Base-by-base conservation (phyloP, 2,888 invertebrate genomes). In the Sinotaia quadrata region DNA sequence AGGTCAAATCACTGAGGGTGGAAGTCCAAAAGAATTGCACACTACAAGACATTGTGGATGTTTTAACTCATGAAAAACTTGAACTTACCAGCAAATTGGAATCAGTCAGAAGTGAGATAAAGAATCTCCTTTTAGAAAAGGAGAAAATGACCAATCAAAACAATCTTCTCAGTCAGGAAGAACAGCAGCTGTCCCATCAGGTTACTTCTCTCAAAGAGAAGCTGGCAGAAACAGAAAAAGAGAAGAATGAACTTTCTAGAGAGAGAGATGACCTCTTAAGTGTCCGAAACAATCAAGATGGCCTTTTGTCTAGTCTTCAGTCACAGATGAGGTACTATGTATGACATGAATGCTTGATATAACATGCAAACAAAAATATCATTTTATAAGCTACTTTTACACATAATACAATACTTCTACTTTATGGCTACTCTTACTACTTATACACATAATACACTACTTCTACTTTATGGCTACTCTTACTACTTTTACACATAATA, bases 91-190 rank as follows among this genome's bases (percentile, higher is more conserved):
- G 67, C 54, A 67, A 63, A 1, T 24, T 72, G 24, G 78, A 79
- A 52, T 66, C 67, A 4, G 52, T 78, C 24, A 80, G 79, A 67
- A 74, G 72, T 21, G 69, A 74, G 33, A 56, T 52, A 37, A 71
- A 74, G 24, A 68, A 72, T 52, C 49, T 59, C 24, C 52, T 72
- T 12, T 63, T 34, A 24, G 72, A 81, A 67, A 80, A 80, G 60
- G 80, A 79, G 58, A 78, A 78, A 54, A 59, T 83, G 71, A 73
- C 75, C 56, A 79, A 71, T 74, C 74, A 81, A 65, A 82, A 81
- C 59, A 66, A 77, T 21, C 71, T 69, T 34, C 71, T 81, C 8
- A 76, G 72, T 57, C 78, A 80, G 62, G 74, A 73, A 56, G 82
- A 83, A 70, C 75, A 80, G 54, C 75, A 77, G 47, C 62, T 84